Evolutionary conservation across 35 echinoderm and acorn worm genomes (phyloP).

Genomic region (Apostichopus californicus): DNA sequence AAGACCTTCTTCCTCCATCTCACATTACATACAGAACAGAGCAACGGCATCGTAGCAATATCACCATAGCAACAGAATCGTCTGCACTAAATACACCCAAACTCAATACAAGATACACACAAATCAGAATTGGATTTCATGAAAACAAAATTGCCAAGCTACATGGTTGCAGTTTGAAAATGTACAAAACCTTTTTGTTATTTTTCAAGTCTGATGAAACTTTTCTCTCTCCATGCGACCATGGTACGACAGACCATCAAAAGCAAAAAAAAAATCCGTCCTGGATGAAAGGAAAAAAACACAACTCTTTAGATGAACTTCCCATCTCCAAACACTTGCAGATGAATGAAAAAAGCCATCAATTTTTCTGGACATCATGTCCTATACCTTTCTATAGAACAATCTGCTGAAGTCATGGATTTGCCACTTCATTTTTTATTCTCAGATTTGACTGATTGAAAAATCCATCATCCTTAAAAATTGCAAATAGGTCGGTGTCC

Average conservation of each 20-base stretch:
- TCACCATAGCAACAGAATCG: neutral
- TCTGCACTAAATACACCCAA: neutral
- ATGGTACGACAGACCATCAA: neutral
- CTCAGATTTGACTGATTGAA: neutral
- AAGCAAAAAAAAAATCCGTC: neutral
- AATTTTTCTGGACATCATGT: neutral
- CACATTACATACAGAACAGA: neutral
- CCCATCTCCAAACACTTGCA: neutral
- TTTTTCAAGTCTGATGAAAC: neutral
- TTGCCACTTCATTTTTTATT: neutral
- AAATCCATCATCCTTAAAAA: neutral
- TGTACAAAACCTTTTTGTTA: neutral
- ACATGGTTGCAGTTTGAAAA: constrained; percentile 12
- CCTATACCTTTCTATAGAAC: neutral
- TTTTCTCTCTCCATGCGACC: neutral
- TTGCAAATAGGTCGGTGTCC: neutral
- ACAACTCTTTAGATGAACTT: neutral
- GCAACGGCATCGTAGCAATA: neutral
- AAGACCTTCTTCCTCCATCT: neutral
- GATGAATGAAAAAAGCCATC: neutral
- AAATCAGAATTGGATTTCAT: neutral
- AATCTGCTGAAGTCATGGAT: neutral
- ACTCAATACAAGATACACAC: neutral
- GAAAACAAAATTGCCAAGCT: neutral
- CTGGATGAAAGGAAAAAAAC: neutral